A percentile compares a stretch with the other conserved stretches of the same genome.
Conservation (phyloP, 2,113 vertebrate species). For the Panurus biarmicus region DNA sequence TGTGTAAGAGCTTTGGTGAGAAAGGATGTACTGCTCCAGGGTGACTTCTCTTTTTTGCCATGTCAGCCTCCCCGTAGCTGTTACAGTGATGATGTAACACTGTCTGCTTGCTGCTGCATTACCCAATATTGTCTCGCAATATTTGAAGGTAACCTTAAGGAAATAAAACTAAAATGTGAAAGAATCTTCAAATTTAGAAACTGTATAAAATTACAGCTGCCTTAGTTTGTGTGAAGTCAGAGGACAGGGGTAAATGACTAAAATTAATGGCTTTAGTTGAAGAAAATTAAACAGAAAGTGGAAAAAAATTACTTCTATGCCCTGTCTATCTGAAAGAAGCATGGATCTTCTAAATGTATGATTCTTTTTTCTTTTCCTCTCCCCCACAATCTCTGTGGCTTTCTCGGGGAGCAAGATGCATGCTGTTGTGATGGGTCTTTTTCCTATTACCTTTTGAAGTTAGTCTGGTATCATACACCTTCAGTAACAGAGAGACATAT, state of each 20-base stretch:
- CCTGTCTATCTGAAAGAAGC: neutral
- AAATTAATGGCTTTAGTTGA: neutral
- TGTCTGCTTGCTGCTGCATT: neutral
- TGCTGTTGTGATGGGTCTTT: neutral
- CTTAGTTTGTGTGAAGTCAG: neutral
- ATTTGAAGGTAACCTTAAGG: neutral
- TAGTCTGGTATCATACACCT: neutral
- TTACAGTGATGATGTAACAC: neutral
- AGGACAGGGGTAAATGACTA: neutral
- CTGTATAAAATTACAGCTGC: neutral
- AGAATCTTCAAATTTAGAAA: neutral
- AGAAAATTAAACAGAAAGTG: neutral
- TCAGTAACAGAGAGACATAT: neutral
- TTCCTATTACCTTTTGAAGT: neutral
- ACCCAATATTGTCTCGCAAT: neutral
- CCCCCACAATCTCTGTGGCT: neutral
- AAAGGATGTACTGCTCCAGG: neutral
- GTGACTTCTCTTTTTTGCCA: neutral
- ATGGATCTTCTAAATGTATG: neutral
- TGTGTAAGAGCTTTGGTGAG: neutral
- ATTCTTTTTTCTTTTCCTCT: neutral
- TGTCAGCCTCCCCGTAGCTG: neutral
- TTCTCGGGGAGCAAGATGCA: neutral
- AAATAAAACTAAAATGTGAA: neutral
- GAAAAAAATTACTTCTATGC: rapidly evolving